Base-by-base conservation (phyloP, 2,888 invertebrate genomes). In the Gibbula magus region DNA sequence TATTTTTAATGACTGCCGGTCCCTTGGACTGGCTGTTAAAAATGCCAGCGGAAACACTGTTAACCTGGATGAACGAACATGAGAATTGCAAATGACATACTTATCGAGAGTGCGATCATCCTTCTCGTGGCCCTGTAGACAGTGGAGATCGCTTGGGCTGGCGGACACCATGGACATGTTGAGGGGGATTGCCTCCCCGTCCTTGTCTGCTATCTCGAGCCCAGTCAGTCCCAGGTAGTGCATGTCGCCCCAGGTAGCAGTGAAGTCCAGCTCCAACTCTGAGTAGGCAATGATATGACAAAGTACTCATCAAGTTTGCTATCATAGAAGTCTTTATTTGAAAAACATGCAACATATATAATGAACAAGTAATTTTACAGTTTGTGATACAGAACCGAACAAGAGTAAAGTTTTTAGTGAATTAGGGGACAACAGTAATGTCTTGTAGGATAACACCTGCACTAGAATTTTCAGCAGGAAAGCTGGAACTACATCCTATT, bases 201-300 rank as follows among this genome's bases (percentile, higher is more conserved):
- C 89, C 54, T 87, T 89, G 18, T 91, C 93, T 4, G 94, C 89
- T 32, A 94, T 89, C 82, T 94, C 93, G 67, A 94, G 78, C 2
- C 94, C 94, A 0, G 94, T 93, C 78, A 94, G 87, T 0, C 94
- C 94, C 67, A 94, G 89, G 79, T 92, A 91, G 81, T 93, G 93
- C 18, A 87, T 86, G 85, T 93, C 93, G 45, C 94, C 94, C 94
- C 94, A 94, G 16, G 93, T 94, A 10, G 91, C 90, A 5, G 90
- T 87, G 84, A 94, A 91, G 83, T 93, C 93, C 78, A 94, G 84
- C 82, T 89, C 85, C 56, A 93, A 75, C 83, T 84, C 92, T 92
- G 84, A 7, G n/a, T n/a, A 83, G 25, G 20, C 10, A 74, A 22
- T 45, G 20, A 29, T 32, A 54, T n/a, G 7, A 13, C 25, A 54